phyloP scores from a whole-genome alignment of 2,113 vertebrate species.

The Henicopernis longicauda region DNA sequence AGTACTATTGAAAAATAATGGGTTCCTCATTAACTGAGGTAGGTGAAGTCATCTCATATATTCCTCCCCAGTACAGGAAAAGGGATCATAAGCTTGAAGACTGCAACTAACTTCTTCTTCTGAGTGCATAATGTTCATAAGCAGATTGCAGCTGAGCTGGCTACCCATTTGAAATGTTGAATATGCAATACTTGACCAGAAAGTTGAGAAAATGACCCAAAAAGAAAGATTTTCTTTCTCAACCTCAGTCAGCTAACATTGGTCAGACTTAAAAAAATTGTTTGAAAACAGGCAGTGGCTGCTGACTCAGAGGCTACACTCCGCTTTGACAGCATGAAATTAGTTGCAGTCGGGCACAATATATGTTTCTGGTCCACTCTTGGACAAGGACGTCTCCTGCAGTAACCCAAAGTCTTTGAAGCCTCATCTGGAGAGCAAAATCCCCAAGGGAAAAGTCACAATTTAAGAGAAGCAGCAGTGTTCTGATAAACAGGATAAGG shows the following conservation, averaged over 20 bases:
- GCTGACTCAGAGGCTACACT: not conserved
- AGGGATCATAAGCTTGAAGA: not conserved
- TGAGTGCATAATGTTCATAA: not conserved
- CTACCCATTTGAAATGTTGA: not conserved
- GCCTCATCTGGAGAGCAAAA: conserved; percentile 12
- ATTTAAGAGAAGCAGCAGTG: conserved; percentile 8
- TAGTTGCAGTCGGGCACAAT: not conserved
- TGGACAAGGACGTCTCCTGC: not conserved
- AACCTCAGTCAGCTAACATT: not conserved
- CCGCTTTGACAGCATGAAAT: not conserved
- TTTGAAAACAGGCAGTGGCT: not conserved
- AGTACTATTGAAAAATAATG: not conserved
- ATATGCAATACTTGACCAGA: not conserved
- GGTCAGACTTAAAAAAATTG: not conserved
- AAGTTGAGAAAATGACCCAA: not conserved
- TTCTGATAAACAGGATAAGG: conserved; percentile 56
- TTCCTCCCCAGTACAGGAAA: not conserved
- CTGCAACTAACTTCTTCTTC: not conserved
- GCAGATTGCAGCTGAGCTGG: not conserved
- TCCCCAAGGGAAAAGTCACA: conserved; percentile 37
- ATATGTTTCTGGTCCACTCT: not conserved
- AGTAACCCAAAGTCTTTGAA: conserved; percentile 37
- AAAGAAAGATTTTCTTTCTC: not conserved
- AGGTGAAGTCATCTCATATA: not conserved
- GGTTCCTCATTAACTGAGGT: not conserved